A percentile compares a stretch with the other conserved stretches of the same genome.
These are phyloP conservation scores for Agonopterix subpropinquella DNA, from an alignment of 2,888 invertebrate species.

Conservation along the genomic window DNA sequence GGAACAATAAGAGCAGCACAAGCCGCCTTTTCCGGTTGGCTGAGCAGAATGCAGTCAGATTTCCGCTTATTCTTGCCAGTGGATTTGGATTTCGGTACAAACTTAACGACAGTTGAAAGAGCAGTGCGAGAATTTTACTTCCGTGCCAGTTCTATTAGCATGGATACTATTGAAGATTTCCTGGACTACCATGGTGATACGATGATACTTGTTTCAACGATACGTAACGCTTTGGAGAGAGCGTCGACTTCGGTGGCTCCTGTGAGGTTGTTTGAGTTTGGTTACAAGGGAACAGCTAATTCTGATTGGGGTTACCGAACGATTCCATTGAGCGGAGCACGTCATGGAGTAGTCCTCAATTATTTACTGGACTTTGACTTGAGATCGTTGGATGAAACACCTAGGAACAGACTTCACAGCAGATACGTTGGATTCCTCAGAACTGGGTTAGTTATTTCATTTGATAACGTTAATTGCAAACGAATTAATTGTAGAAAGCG, in stretches of 20 bases:
- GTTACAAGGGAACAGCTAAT: conserved; percentile 43
- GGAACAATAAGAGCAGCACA: conserved; percentile 50
- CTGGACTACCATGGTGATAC: conserved; percentile 58
- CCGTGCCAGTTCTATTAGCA: conserved; percentile 26
- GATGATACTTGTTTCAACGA: conserved; percentile 40
- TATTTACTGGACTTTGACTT: conserved; percentile 50
- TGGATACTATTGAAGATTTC: conserved; percentile 48
- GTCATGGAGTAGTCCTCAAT: conserved; percentile 51
- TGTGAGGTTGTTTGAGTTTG: conserved; percentile 50
- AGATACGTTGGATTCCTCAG: conserved; percentile 42
- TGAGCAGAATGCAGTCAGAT: conserved; percentile 44
- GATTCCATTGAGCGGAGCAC: conserved; percentile 45
- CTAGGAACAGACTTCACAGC: conserved; percentile 29
- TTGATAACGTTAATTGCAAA: neutral
- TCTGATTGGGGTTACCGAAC: conserved; percentile 44
- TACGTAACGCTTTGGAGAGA: conserved; percentile 46
- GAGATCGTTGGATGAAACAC: conserved; percentile 21
- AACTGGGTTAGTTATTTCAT: conserved; percentile 37
- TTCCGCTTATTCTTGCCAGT: conserved; percentile 52
- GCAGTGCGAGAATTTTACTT: conserved; percentile 48
- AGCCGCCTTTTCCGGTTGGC: conserved; percentile 37
- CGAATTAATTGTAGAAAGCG: too few relatives aligned
- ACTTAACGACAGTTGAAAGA: conserved; percentile 25
- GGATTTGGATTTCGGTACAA: conserved; percentile 37
- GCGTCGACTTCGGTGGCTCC: conserved; percentile 33